Evolutionary conservation across 2,797 vertebrate genomes (phyloP).

Genomic region (Coracias cyanogaster): DNA sequence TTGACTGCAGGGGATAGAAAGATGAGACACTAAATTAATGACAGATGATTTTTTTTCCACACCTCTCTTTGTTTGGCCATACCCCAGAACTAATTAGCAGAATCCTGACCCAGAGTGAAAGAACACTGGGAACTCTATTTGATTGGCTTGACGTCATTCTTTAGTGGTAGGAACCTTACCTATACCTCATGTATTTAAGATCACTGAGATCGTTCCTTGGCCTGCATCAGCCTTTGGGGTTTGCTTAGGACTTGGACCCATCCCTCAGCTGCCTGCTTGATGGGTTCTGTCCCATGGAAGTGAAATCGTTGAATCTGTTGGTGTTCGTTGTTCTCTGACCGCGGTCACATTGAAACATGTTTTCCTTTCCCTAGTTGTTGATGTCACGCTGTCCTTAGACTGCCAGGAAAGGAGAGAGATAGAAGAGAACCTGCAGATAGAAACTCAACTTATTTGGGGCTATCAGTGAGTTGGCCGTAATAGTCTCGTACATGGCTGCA

Average conservation of each 20-base stretch:
- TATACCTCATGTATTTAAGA: neutral
- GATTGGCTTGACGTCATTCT: neutral
- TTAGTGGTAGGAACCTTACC: neutral
- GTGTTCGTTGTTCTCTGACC: neutral
- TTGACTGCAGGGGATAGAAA: neutral
- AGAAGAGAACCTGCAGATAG: neutral
- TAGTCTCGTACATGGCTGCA: neutral
- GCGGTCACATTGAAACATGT: rapidly evolving
- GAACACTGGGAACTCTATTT: neutral
- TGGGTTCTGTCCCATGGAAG: neutral
- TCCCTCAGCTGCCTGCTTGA: neutral
- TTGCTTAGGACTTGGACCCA: neutral
- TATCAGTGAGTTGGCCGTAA: neutral
- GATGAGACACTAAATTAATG: neutral
- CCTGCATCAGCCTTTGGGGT: neutral
- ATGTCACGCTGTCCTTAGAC: neutral
- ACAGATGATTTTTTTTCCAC: neutral
- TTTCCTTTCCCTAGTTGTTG: neutral
- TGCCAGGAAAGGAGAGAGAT: neutral
- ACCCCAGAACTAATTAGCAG: neutral
- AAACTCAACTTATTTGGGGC: neutral
- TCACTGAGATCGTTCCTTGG: neutral
- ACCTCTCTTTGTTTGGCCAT: neutral
- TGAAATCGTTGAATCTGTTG: neutral
- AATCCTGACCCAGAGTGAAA: neutral